Base-by-base conservation (phyloP, 1,140 invertebrate species). In the Ooceraea biroi region DNA sequence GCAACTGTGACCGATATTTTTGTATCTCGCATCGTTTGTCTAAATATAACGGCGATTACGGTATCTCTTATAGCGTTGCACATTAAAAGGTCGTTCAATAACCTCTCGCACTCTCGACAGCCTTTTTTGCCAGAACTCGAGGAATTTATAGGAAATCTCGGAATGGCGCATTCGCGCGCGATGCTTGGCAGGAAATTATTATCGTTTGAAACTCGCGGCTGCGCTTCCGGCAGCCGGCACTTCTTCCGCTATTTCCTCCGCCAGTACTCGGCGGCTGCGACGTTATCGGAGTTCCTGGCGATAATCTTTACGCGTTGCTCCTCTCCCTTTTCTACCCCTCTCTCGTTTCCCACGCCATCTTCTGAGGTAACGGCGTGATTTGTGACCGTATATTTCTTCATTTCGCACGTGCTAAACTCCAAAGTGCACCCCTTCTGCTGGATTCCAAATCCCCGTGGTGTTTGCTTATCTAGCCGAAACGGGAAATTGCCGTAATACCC, bases 361-460 rank as follows among this genome's bases (percentile, higher is more conserved):
- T 82, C 69, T 61, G 69, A 86, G 83, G 73, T 63, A 82, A 44
- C 66, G 44, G 65, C 84, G 87, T 92, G 92, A 92, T 92, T 92
- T 91, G 91, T 91, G 85, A 82, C 68, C 58, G 63, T 83, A 83
- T 89, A 91, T 91, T 91, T 91, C 85, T 91, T 82, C 85, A 89
- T 91, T 89, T 82, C 57, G 69, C 78, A 82, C 71, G 69, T 74
- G 57, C 69, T 90, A 74, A 74, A 72, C 71, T 74, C 69, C 17
- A 41, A 60, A 82, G 48, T 63, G 55, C 44, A 19, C n/a, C 71
- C 57, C 14, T 76, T 57, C 25, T 65, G 22, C 25, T 19, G 19
- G 44, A 61, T 36, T 44, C 46, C 30, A 69, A 74, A 63, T 82
- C 46, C 69, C 36, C 65, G 25, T 27, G 22, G 50, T 71, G 46